Conservation (phyloP, 2,888 invertebrate genomes). For the Drosophila limbata region DNA sequence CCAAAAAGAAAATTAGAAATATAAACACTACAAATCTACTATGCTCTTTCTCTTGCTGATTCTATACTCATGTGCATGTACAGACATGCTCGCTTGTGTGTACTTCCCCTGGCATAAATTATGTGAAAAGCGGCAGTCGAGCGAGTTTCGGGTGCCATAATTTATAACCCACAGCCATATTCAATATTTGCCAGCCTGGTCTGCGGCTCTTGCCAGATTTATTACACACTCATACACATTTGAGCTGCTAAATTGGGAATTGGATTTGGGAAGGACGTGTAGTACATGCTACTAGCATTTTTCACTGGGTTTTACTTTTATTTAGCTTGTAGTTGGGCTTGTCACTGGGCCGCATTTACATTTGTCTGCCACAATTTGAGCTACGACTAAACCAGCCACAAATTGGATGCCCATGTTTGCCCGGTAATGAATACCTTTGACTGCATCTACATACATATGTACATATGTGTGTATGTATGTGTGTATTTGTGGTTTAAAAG, state of each 20-base stretch:
- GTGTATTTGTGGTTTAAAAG: conserved; percentile 42
- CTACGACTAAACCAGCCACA: conserved; percentile 47
- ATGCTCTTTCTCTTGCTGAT: not conserved
- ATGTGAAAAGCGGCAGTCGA: conserved; percentile 54
- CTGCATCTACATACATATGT: conserved; percentile 27
- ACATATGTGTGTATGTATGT: conserved; percentile 32
- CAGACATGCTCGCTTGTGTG: conserved; percentile 21
- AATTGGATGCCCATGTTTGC: conserved; percentile 68
- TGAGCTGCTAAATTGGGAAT: conserved; percentile 32
- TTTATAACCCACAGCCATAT: conserved; percentile 78
- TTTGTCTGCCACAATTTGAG: conserved; percentile 55
- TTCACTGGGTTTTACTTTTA: conserved; percentile 60
- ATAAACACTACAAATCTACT: not conserved
- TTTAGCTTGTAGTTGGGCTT: conserved; percentile 65
- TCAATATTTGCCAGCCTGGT: conserved; percentile 74
- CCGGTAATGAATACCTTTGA: conserved; percentile 70
- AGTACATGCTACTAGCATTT: conserved; percentile 31
- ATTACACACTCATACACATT: conserved; percentile 48
- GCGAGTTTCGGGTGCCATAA: conserved; percentile 68
- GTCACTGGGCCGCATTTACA: conserved; percentile 68
- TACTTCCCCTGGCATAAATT: conserved; percentile 69
- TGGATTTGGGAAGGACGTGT: not conserved
- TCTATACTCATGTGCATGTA: conserved; percentile 2
- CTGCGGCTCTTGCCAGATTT: conserved; percentile 62
- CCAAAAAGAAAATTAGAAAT: not conserved